These are phyloP conservation scores for Acanthaster planci DNA, from an alignment of 35 echinoderm and acorn worm species.

Conservation along the genomic window DNA sequence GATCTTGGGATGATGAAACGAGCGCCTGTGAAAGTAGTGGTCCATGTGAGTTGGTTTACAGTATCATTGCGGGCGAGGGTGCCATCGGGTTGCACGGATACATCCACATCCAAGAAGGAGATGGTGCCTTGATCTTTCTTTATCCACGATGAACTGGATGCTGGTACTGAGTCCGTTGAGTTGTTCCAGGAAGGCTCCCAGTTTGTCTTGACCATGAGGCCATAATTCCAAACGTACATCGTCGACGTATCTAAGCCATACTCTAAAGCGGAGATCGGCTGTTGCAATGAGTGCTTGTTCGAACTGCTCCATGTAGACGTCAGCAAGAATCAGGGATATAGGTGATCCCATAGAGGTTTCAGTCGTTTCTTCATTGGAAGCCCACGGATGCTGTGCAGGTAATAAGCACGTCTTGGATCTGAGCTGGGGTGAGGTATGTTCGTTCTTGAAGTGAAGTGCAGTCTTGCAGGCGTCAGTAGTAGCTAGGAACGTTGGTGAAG, in stretches of 20 bases:
- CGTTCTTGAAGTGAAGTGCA: too few species aligned
- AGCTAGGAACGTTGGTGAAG: too few species aligned
- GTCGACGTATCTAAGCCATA: background rate
- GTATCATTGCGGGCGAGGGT: background rate
- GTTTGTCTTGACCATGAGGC: background rate
- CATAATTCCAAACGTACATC: background rate
- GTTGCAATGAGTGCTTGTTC: background rate
- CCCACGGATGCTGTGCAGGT: background rate
- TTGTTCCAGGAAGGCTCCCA: background rate
- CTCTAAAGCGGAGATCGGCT: background rate
- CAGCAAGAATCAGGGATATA: background rate
- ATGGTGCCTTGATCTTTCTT: background rate
- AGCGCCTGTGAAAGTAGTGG: constrained; percentile 7
- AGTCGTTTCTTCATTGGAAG: background rate
- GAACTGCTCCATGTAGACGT: background rate
- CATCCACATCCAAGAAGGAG: background rate
- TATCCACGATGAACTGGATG: background rate
- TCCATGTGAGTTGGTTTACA: constrained; percentile 14
- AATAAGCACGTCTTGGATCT: too few species aligned
- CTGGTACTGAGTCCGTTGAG: background rate
- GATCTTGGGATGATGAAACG: background rate
- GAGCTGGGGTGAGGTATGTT: too few species aligned
- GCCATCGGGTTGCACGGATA: constrained; percentile 7
- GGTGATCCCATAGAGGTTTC: too few species aligned
- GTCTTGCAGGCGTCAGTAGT: too few species aligned